Base-by-base conservation (phyloP, 2,888 invertebrate genomes). In the Hecatera dysodea region DNA sequence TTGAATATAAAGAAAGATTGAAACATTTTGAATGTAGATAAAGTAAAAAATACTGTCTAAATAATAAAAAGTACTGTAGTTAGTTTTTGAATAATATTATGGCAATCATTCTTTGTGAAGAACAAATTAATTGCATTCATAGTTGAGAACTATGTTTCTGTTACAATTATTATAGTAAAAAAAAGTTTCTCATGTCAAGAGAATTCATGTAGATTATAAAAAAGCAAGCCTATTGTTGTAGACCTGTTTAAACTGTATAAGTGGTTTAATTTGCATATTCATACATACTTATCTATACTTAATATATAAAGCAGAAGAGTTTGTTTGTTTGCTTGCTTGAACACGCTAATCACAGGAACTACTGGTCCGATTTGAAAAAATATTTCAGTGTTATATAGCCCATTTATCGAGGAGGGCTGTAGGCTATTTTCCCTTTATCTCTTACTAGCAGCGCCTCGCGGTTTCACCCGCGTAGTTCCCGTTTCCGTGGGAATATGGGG, bases 101-200 rank as follows among this genome's bases (percentile, higher is more conserved):
- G 55, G 39, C 24, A 55, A 24, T 39, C 1, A 33, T 36, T 57
- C 24, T 57, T 48, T 57, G 33, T 44, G 7, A 50, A 36, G 19
- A 71, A 63, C 33, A 8, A 46, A 71, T 42, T 53, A 52, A 52
- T 66, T 66, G 17, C n/a, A 52, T 55, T 33, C 60, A 39, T 27
- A 44, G 62, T 67, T 77, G 68, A 36, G 80, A 77, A 77, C 46
- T 64, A 42, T 75, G 77, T 75, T 61, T 56, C 29, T 46, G 50
- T 56, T 29, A 68, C 68, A 29, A 12, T 9, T 33, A 2, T 1
- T 33, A 2, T 1, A 19, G 19, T 6, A 17, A 24, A 63, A 78
- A 73, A 46, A 79, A 66, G 0, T 29, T 63, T 76, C 75, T 55
- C 76, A 77, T 75, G 33, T 50, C 12, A 44, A 33, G 5, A 1